These are phyloP conservation scores for Gymnoscopelus braueri DNA, from an alignment of 2,797 vertebrate species.

Conservation along the genomic window DNA sequence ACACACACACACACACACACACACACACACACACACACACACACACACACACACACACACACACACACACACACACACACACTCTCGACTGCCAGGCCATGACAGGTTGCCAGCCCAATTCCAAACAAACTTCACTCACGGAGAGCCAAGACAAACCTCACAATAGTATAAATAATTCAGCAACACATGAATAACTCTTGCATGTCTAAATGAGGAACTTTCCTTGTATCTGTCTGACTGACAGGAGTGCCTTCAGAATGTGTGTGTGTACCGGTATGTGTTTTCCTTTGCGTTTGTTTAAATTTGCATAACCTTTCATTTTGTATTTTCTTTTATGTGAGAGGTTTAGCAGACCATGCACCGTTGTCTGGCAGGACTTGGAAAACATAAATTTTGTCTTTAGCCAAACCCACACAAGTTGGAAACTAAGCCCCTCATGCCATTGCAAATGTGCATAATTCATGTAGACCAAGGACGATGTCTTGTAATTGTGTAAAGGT, in stretches of 20 bases:
- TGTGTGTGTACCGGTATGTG: constrained; percentile 8
- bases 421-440: neutral
- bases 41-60: constrained; percentile 29
- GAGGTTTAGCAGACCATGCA: neutral
- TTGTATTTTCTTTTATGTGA: neutral
- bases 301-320: constrained; percentile 9
- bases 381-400: constrained; percentile 3
- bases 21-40: constrained; percentile 2
- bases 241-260: constrained; percentile 22
- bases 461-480: constrained; percentile 5
- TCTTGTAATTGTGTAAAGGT: neutral
- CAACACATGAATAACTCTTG: constrained; percentile 68
- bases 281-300: neutral
- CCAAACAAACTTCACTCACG: constrained; percentile 74
- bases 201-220: constrained; percentile 58
- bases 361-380: neutral
- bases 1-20: neutral
- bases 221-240: constrained; percentile 49
- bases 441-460: constrained; percentile 6
- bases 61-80: constrained; percentile 10
- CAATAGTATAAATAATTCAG: constrained; percentile 76
- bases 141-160: constrained; percentile 62
- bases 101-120: constrained; percentile 72
- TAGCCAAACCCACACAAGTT: neutral
- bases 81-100: constrained; percentile 50